A percentile compares a stretch with the other conserved stretches of the same genome.
Conservation (phyloP, 2,888 invertebrate species). For the Romanomermis culicivorax region DNA sequence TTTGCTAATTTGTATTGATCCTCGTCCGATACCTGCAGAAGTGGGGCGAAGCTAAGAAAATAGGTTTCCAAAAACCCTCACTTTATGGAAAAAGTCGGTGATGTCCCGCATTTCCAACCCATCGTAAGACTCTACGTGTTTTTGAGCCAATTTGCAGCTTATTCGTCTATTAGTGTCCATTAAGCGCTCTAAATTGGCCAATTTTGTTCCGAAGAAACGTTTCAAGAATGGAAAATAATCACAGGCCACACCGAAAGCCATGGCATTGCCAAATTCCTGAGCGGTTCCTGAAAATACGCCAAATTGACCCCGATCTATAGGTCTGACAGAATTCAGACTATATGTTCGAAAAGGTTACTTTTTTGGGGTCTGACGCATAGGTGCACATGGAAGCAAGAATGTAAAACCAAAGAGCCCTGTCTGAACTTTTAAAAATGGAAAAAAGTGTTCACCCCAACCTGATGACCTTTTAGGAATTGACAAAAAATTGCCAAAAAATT, state of each 20-base stretch:
- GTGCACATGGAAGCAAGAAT: too few relatives aligned
- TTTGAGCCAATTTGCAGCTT: background rate
- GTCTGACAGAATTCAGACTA: too few relatives aligned
- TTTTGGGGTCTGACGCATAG: too few relatives aligned
- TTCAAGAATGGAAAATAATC: conserved; percentile 8
- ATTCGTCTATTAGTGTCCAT: background rate
- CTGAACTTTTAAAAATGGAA: too few relatives aligned
- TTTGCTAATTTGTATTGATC: background rate
- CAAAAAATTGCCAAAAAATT: too few relatives aligned
- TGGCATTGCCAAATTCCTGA: conserved; percentile 2
- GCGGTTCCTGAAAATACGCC: background rate
- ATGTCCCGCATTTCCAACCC: background rate
- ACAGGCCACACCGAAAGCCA: conserved; percentile 8
- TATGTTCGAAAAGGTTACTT: too few relatives aligned
- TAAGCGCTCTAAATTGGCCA: background rate
- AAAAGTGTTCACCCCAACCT: too few relatives aligned
- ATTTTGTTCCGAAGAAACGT: background rate
- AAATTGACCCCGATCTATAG: too few relatives aligned
- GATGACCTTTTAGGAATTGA: too few relatives aligned
- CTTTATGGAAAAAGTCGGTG: background rate
- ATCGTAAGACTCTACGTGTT: background rate
- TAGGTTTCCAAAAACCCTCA: background rate
- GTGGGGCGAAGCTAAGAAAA: too few relatives aligned
- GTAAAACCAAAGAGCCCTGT: too few relatives aligned
- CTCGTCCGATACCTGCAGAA: background rate